phyloP scores from a whole-genome alignment of 2,113 vertebrate species.

The Daubentonia madagascariensis region DNA sequence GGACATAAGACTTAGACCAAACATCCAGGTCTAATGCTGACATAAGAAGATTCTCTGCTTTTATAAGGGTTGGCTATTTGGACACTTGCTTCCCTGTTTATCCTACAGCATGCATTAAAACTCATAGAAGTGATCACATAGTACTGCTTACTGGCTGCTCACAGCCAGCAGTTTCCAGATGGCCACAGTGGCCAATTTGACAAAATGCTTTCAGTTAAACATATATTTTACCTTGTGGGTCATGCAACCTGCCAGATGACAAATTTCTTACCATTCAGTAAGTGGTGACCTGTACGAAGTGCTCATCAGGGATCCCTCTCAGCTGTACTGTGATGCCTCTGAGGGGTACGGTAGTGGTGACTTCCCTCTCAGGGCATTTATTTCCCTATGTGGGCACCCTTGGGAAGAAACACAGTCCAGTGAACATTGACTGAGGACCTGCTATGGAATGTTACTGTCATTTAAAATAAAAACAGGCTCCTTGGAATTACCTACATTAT shows the following conservation, averaged over 20 bases:
- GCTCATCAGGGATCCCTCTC: not conserved
- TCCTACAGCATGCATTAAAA: not conserved
- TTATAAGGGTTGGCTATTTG: not conserved
- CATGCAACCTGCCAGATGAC: not conserved
- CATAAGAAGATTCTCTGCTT: not conserved
- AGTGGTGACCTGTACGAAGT: not conserved
- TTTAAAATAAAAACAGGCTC: not conserved
- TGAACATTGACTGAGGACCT: not conserved
- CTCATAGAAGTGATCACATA: not conserved
- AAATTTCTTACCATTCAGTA: not conserved
- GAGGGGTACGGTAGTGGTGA: not conserved
- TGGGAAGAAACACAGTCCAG: not conserved
- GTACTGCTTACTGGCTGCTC: not conserved
- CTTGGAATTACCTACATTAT: not conserved
- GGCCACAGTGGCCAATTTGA: not conserved
- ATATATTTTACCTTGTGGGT: not conserved
- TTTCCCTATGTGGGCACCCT: rapidly evolving
- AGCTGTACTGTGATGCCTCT: not conserved
- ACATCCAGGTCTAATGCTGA: not conserved
- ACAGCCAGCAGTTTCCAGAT: not conserved
- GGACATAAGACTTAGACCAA: not conserved
- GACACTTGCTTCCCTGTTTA: not conserved
- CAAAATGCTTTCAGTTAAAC: not conserved
- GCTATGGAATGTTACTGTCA: rapidly evolving
- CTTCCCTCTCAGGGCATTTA: not conserved